Evolutionary conservation across 2,113 vertebrate genomes (phyloP).

Genomic region (Eudorcas thomsonii): DNA sequence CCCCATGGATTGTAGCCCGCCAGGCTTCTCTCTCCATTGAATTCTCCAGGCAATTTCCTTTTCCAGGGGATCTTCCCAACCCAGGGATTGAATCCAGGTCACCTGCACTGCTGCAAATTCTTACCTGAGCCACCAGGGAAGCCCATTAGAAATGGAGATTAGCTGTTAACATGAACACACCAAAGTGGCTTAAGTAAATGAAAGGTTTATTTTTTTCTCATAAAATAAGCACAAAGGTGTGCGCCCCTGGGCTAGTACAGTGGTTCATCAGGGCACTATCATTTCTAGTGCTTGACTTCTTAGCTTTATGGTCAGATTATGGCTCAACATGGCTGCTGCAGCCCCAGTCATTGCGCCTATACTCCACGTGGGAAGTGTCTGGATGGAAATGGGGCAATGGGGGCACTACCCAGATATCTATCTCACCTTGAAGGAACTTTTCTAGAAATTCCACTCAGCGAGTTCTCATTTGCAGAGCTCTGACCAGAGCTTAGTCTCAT

Average conservation of each 20-base stretch:
- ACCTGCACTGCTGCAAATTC: not conserved
- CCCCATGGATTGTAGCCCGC: accelerated
- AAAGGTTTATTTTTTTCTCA: not conserved
- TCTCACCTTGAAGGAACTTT: not conserved
- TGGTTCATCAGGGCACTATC: not conserved
- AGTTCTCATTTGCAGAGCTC: not conserved
- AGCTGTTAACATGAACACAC: not conserved
- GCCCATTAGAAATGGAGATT: not conserved
- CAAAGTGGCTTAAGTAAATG: not conserved
- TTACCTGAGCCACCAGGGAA: not conserved
- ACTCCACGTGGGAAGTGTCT: not conserved
- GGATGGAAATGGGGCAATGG: not conserved
- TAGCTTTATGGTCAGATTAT: not conserved
- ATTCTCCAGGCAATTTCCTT: not conserved
- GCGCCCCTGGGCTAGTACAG: not conserved
- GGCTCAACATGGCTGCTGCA: not conserved
- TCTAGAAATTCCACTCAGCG: not conserved
- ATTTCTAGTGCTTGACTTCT: not conserved
- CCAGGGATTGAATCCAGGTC: not conserved
- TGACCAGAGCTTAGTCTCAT: not conserved
- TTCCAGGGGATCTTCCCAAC: not conserved
- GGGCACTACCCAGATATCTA: not conserved
- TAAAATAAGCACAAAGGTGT: not conserved
- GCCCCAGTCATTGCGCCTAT: not conserved
- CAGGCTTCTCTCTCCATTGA: not conserved